These are phyloP conservation scores for Anagrus nilaparvatae DNA, from an alignment of 1,140 invertebrate genomes.

Conservation along the genomic window DNA sequence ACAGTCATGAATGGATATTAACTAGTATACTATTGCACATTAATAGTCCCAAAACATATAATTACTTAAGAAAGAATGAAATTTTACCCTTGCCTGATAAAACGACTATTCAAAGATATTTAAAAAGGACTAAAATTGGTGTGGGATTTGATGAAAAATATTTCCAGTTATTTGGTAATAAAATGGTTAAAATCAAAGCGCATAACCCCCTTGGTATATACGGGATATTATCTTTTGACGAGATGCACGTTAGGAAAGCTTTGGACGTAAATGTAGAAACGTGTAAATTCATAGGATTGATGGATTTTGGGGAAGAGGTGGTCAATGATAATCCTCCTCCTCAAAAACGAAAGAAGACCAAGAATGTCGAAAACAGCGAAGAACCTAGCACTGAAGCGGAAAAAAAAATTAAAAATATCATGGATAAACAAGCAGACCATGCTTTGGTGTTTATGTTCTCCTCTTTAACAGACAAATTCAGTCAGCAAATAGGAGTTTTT, in stretches of 20 bases:
- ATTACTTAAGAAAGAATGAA: constrained; percentile 4
- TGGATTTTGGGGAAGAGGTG: constrained; percentile 13
- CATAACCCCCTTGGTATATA: too few species aligned
- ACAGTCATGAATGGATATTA: too few species aligned
- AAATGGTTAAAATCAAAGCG: constrained; percentile 2
- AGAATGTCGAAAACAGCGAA: too few species aligned
- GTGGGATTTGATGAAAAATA: constrained; percentile 19
- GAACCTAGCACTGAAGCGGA: too few species aligned
- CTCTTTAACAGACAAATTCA: constrained; percentile 8
- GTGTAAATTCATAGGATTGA: constrained; percentile 10
- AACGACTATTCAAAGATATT: constrained; percentile 7
- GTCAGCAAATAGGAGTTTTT: constrained; percentile 20
- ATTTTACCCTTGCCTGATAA: constrained; percentile 10
- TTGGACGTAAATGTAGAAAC: constrained; percentile 8
- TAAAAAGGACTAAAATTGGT: constrained; percentile 1
- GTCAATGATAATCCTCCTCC: too few species aligned
- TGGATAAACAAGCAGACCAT: constrained; percentile 16
- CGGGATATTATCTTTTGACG: constrained; percentile 13
- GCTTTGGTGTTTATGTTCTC: constrained; percentile 19
- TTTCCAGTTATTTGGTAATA: constrained; percentile 14
- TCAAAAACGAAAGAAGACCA: too few species aligned
- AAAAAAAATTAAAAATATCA: background rate
- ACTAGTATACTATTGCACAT: too few species aligned
- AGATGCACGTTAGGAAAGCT: constrained; percentile 10
- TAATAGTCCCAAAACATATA: too few species aligned